Conservation (phyloP, 2,888 invertebrate genomes). For the Acrobeloides nanus region DNA sequence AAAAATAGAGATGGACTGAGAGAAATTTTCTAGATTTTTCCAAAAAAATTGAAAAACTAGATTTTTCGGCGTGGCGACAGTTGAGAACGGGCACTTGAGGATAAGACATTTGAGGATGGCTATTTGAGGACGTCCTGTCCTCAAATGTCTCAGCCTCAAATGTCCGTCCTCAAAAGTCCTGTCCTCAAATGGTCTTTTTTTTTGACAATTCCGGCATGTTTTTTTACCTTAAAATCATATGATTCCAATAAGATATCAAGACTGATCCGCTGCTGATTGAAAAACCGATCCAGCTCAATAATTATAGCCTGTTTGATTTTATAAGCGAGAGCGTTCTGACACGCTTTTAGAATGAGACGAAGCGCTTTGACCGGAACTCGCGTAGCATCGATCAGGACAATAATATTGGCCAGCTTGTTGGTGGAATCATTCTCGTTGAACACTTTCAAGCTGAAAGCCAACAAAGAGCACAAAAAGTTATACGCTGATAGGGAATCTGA, state of each 20-base stretch:
- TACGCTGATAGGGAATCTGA: conserved; percentile 15
- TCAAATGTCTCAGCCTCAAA: too few species aligned
- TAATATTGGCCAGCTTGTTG: conserved; percentile 21
- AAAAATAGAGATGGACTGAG: too few species aligned
- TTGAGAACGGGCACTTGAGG: too few species aligned
- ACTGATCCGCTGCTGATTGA: conserved; percentile 66
- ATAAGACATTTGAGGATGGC: too few species aligned
- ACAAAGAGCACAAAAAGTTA: conserved; percentile 17
- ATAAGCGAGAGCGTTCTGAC: conserved; percentile 34
- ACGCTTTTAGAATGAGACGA: conserved; percentile 39
- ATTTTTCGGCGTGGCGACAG: too few species aligned
- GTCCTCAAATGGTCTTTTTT: too few species aligned
- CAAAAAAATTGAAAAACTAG: too few species aligned
- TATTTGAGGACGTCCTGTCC: too few species aligned
- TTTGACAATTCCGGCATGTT: neutral
- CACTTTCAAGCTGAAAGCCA: conserved; percentile 11
- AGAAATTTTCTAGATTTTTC: too few species aligned
- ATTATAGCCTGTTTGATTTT: conserved; percentile 58
- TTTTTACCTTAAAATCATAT: conserved; percentile 40
- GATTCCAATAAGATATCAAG: conserved; percentile 45
- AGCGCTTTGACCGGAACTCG: conserved; percentile 32
- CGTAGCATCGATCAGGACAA: conserved; percentile 43
- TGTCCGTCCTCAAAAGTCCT: too few species aligned
- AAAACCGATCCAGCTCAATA: conserved; percentile 68
- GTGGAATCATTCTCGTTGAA: conserved; percentile 9